Base-by-base conservation (phyloP, 2,113 vertebrate genomes). In the Plectropomus leopardus region DNA sequence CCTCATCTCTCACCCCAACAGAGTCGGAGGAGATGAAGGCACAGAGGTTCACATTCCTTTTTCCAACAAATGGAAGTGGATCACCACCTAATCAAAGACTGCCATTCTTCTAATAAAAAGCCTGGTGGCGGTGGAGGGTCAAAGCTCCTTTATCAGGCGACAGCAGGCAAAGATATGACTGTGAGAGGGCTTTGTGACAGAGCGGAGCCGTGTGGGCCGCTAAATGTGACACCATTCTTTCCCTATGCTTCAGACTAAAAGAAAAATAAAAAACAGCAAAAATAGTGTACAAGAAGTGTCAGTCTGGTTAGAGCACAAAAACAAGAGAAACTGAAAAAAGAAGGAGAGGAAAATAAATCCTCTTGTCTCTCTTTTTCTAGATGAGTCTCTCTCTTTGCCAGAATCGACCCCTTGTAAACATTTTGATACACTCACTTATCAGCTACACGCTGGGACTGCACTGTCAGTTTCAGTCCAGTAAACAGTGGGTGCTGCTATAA, bases 51-150 rank as follows among this genome's bases (percentile, higher is more conserved):
- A 72, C 75, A 44, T 72, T 86, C 72, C 69, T 72, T 82, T 81
- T 57, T n/a, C 77, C 60, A 67, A 81, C 65, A 89, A 86, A 89
- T 82, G 79, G 83, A 85, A 82, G 88, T 72, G 63, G 81, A 89
- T 90, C 88, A 80, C 54, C 54, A 74, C 73, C 65, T 83, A 91
- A 94, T 94, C 92, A 94, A 94, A 93, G 88, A 63, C 79, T 4
- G 69, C 89, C 89, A 88, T 93, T 92, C 92, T 93, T 92, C 84
- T 66, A 80, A 90, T 86, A 89, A 91, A 93, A 91, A 78, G 74
- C 77, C 86, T 71, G 45, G 82, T 84, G 88, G 68, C 67, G 30
- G 73, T 34, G 61, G 40, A 82, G 74, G 89, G 89, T 91, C 93
- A 92, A 73, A 83, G 86, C 79, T 83, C 83, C 88, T 87, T 93